A percentile compares a stretch with the other conserved stretches of the same genome.
Evolutionary conservation across 2,888 invertebrate species (phyloP).

Genomic region (Sarcophaga variegata): DNA sequence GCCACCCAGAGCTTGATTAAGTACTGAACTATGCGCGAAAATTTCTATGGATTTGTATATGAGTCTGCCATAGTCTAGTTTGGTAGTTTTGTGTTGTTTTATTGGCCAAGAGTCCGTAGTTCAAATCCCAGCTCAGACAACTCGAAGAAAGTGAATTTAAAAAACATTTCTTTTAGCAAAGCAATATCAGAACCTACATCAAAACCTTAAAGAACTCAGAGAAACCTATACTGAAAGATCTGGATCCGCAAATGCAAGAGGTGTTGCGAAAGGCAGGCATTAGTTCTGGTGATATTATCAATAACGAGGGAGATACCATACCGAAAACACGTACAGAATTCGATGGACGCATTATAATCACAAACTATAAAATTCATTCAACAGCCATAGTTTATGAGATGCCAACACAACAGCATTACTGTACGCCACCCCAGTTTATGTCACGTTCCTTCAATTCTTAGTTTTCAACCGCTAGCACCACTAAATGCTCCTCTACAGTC

Average conservation of each 20-base stretch:
- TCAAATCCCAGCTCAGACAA: too few species aligned
- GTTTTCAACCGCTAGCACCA: not conserved
- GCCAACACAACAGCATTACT: not conserved
- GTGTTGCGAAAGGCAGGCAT: slow-evolving; percentile 71
- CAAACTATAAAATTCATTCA: slow-evolving; percentile 68
- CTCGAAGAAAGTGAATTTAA: too few species aligned
- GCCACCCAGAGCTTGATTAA: too few species aligned
- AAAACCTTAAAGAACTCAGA: slow-evolving; percentile 51
- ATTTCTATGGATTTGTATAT: too few species aligned
- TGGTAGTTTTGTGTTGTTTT: too few species aligned
- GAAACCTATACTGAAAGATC: slow-evolving; percentile 44
- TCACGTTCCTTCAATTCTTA: not conserved
- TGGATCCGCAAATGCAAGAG: slow-evolving; percentile 69
- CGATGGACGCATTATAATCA: slow-evolving; percentile 68
- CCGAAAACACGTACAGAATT: too few species aligned
- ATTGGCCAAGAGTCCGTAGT: too few species aligned
- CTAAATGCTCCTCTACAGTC: not conserved
- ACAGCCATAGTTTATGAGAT: not conserved
- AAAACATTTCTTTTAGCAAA: not conserved
- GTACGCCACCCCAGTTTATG: not conserved
- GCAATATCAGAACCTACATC: slow-evolving; percentile 35
- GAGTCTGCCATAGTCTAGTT: too few species aligned
- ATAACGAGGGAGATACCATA: slow-evolving; percentile 62
- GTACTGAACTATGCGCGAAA: too few species aligned
- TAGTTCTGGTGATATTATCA: slow-evolving; percentile 71